These are phyloP conservation scores for Collichthys lucidus DNA, from an alignment of 2,113 vertebrate species.

Conservation along the genomic window DNA sequence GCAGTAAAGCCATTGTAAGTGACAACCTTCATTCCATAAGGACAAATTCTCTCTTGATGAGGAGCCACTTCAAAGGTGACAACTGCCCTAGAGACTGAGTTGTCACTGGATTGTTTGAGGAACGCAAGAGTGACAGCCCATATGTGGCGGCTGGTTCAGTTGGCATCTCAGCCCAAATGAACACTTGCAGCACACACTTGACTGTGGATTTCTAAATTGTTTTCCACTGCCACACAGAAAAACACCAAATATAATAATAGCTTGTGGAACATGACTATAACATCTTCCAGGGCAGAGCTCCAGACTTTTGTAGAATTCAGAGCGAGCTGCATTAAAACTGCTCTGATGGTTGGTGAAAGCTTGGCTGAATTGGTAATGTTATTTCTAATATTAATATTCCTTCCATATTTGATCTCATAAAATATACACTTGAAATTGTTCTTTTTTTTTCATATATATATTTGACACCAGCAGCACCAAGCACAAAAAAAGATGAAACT, in stretches of 20 bases:
- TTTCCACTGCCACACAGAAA: conserved; percentile 32
- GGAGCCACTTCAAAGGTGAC: conserved; percentile 70
- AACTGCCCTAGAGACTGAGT: conserved; percentile 64
- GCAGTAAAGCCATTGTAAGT: conserved; percentile 65
- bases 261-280: conserved; percentile 26
- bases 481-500: neutral
- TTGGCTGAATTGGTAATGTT: conserved; percentile 29
- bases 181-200: conserved; percentile 53
- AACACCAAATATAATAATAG: conserved; percentile 52
- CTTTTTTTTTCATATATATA: conserved; percentile 2
- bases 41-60: conserved; percentile 69
- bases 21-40: conserved; percentile 72
- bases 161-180: conserved; percentile 58
- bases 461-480: neutral
- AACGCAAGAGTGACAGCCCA: conserved; percentile 59
- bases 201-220: conserved; percentile 45
- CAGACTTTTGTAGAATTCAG: conserved; percentile 23
- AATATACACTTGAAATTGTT: conserved; percentile 39
- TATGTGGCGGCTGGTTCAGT: conserved; percentile 42
- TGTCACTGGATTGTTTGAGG: conserved; percentile 64
- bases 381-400: conserved; percentile 39
- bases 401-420: conserved; percentile 47
- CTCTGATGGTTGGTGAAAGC: conserved; percentile 13
- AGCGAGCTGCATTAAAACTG: conserved; percentile 31
- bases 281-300: conserved; percentile 23